Conservation (phyloP, 2,888 invertebrate genomes). For the Ferrisia virgata region DNA sequence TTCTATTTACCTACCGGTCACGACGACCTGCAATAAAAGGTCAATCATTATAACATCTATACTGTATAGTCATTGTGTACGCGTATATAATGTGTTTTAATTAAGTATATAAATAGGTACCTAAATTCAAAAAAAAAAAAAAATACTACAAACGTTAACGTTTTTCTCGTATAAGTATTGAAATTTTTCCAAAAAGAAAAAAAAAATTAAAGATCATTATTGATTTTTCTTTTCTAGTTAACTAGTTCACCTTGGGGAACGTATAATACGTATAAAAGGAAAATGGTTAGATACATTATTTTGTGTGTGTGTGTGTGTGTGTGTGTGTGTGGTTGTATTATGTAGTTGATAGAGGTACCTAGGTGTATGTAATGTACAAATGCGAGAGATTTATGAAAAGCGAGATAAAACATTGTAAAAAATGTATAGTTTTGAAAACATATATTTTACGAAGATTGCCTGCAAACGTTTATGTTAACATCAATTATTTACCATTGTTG, state of each 20-base stretch:
- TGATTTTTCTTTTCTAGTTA: background rate
- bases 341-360: background rate
- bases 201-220: background rate
- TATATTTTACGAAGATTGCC: background rate
- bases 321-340: background rate
- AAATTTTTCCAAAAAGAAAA: slow-evolving; percentile 3
- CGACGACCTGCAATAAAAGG: background rate
- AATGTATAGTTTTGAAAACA: slow-evolving; percentile 8
- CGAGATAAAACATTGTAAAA: background rate
- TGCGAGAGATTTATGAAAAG: slow-evolving; percentile 5
- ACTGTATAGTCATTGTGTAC: background rate
- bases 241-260: slow-evolving; percentile 11
- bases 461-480: background rate
- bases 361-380: too few species aligned
- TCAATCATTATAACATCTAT: background rate
- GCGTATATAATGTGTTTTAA: background rate
- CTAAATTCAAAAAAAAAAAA: background rate
- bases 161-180: background rate
- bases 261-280: background rate
- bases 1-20: background rate
- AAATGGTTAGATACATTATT: background rate
- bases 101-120: background rate
- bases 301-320: background rate
- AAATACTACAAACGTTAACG: background rate
- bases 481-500: slow-evolving; percentile 8